phyloP scores from a whole-genome alignment of 2,113 vertebrate species.

The Lutjanus erythropterus region DNA sequence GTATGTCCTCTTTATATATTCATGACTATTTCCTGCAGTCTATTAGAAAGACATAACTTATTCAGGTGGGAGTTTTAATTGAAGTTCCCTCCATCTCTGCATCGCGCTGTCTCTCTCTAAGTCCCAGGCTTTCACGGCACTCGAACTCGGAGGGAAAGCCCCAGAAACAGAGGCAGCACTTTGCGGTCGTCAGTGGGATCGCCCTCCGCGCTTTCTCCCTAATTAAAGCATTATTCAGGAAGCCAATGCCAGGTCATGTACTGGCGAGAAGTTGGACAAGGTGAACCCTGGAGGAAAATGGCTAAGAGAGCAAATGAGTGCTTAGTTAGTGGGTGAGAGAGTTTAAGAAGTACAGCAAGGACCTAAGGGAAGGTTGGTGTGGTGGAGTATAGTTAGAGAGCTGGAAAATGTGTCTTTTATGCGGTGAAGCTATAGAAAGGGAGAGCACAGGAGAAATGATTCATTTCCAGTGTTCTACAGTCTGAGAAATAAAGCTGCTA shows the following conservation, averaged over 20 bases:
- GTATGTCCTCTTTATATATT: conserved; percentile 61
- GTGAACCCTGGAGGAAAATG: conserved; percentile 32
- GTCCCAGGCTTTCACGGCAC: neutral
- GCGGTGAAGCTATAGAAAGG: neutral
- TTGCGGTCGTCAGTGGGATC: conserved; percentile 6
- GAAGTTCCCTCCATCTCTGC: conserved; percentile 1
- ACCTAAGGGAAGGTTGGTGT: conserved; percentile 2
- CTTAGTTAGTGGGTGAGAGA: conserved; percentile 23
- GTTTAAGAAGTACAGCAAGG: conserved; percentile 1
- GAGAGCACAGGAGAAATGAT: neutral
- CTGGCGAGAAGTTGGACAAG: conserved; percentile 32
- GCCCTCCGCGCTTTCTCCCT: conserved; percentile 6
- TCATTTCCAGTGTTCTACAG: too few relatives aligned
- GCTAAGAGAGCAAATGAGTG: conserved; percentile 42
- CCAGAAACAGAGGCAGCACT: conserved; percentile 23
- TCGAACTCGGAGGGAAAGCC: conserved; percentile 14
- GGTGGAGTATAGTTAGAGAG: neutral
- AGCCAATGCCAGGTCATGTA: conserved; percentile 15
- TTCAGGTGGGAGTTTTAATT: conserved; percentile 46
- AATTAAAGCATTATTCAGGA: conserved; percentile 51
- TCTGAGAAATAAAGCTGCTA: too few relatives aligned
- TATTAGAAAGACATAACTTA: conserved; percentile 54
- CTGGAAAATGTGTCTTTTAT: neutral
- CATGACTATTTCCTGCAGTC: conserved; percentile 63
- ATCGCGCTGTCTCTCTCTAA: neutral